A percentile compares a stretch with the other conserved stretches of the same genome.
phyloP scores from a whole-genome alignment of 2,797 vertebrate genomes.

The Urophycis tenuis region DNA sequence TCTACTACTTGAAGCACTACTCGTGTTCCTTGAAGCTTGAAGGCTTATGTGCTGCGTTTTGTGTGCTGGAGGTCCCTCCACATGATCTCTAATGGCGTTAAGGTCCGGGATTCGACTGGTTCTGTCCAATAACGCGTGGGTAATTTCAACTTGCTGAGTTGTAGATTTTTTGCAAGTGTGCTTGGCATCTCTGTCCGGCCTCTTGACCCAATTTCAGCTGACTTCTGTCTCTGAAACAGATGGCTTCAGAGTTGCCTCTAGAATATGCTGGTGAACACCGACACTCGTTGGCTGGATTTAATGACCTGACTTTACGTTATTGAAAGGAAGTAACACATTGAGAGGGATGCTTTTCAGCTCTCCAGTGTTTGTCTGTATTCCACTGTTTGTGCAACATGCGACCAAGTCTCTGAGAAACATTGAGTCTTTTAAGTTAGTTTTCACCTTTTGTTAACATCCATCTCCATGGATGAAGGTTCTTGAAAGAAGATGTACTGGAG shows the following conservation, averaged over 20 bases:
- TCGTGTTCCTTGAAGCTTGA: background rate
- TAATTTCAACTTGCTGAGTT: background rate
- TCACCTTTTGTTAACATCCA: background rate
- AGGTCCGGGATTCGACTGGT: background rate
- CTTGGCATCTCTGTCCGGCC: background rate
- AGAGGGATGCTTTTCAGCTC: background rate
- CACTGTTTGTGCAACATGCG: background rate
- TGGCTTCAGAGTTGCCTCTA: conserved; percentile 1
- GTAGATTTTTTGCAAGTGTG: background rate
- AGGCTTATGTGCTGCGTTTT: background rate
- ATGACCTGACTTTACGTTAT: background rate
- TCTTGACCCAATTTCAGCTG: background rate
- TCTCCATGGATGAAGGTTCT: background rate
- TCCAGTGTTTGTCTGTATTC: background rate
- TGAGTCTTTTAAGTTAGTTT: background rate
- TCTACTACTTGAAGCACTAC: background rate
- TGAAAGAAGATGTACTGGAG: background rate
- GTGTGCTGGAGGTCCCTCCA: background rate
- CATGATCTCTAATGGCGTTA: background rate
- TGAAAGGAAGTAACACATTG: background rate
- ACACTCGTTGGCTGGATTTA: background rate
- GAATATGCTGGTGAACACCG: background rate
- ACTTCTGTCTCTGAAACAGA: background rate
- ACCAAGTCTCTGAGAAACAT: background rate
- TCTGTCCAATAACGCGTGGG: background rate